Conservation (phyloP, 2,888 invertebrate species). For the Sisyra nigra region DNA sequence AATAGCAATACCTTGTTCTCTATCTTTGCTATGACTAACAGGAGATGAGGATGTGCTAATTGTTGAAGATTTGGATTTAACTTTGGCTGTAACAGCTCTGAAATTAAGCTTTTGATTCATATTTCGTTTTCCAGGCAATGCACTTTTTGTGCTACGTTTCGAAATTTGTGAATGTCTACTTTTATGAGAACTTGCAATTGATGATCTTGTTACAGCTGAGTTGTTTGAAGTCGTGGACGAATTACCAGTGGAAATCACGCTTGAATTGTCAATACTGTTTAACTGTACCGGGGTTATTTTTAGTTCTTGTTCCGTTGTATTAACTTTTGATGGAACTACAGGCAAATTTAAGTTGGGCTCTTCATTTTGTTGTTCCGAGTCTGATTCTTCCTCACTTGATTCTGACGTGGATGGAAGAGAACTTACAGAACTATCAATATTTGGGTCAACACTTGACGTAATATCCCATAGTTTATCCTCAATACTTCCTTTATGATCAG, state of each 20-base stretch:
- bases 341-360: constrained; percentile 27
- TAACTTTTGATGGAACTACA: constrained; percentile 2
- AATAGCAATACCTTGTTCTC: constrained; percentile 43
- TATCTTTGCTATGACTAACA: constrained; percentile 38
- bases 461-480: constrained; percentile 38
- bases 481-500: constrained; percentile 12
- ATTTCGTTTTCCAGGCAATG: constrained; percentile 29
- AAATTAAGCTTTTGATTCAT: constrained; percentile 33
- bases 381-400: constrained; percentile 27
- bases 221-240: constrained; percentile 10
- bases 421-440: constrained; percentile 45
- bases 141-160: constrained; percentile 31
- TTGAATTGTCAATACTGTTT: constrained; percentile 15
- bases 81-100: constrained; percentile 46
- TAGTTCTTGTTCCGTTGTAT: constrained; percentile 10
- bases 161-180: constrained; percentile 8
- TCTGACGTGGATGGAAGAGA: constrained; percentile 17
- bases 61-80: constrained; percentile 36
- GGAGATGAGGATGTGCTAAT: constrained; percentile 34
- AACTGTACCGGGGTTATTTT: constrained; percentile 9
- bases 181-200: constrained; percentile 13
- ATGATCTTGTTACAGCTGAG: constrained; percentile 7
- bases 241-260: constrained; percentile 17
- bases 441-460: constrained; percentile 52
- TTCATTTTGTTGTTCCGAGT: constrained; percentile 32